Base-by-base conservation (phyloP, 2,113 vertebrate species). In the Apeltes quadracus region DNA sequence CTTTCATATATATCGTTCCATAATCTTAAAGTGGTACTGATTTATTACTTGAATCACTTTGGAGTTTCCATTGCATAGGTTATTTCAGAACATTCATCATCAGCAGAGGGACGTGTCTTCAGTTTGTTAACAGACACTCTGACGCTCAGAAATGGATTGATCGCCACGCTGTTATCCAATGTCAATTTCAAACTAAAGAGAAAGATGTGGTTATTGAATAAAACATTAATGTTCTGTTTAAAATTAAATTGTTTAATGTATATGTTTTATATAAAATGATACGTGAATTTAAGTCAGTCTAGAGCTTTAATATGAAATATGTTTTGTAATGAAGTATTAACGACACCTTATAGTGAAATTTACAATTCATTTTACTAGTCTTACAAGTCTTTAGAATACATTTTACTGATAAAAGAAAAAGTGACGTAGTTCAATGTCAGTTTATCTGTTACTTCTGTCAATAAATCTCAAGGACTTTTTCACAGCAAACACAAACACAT, bases 11-110 rank as follows among this genome's bases (percentile, higher is more conserved):
- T 69, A 61, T 57, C 11, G 53, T 59, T 70, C 27, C 15, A 50
- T 12, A 27, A 51, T 53, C 13, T 56, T 11, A 25, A 18, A 46
- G 7, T 7, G 18, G 53, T n/a, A 25, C 69, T 20, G 8, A 44
- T 78, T 61, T 58, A 34, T 75, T 48, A 63, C 82, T 72, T 20
- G 57, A 44, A 65, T 67, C 41, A 46, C 50, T 25, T 57, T 38
- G 12, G 27, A 50, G n/a, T 56, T 71, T 73, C 13, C 53, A 5
- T 44, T 12, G 63, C 22, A 70, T 25, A 27, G 25, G 25, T 44
- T 61, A 53, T 74, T 69, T 29, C 13, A 53, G 13, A 18, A 50
- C 51, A 58, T 46, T 46, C 3, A 3, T 25, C 11, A n/a, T 18
- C 41, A 23, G 68, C 22, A 15, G 6, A 53, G 57, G 16, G 11